Evolutionary conservation across 2,888 invertebrate species (phyloP).

Genomic region (Tenthredo mesomela): DNA sequence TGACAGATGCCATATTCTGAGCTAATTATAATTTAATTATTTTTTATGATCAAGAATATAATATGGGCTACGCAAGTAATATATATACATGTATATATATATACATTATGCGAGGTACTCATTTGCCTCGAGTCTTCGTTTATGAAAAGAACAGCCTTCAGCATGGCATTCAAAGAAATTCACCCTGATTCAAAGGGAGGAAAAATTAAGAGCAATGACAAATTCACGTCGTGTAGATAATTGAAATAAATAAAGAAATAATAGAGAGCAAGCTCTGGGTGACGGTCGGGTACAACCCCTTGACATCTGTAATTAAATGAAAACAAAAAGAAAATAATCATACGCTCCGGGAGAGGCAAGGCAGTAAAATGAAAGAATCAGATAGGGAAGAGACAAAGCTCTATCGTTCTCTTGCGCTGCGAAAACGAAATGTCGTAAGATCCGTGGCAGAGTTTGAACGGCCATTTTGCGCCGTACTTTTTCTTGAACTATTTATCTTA

Average conservation of each 20-base stretch:
- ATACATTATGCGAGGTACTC: conserved; percentile 42
- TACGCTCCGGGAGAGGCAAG: conserved; percentile 73
- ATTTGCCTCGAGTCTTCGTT: conserved; percentile 46
- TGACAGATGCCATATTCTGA: background rate
- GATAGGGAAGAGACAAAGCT: conserved; percentile 75
- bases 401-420: conserved; percentile 61
- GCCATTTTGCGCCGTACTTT: conserved; percentile 12
- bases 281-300: conserved; percentile 71
- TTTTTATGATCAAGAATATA: conserved; percentile 39
- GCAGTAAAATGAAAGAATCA: conserved; percentile 75
- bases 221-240: conserved; percentile 76
- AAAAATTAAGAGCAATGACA: conserved; percentile 67
- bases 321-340: conserved; percentile 78
- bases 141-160: conserved; percentile 50
- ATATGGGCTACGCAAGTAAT: conserved; percentile 20
- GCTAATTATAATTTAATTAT: conserved; percentile 31
- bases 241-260: conserved; percentile 78
- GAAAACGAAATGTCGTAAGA: conserved; percentile 42
- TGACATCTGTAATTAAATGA: conserved; percentile 78
- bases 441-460: conserved; percentile 17
- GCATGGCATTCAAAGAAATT: conserved; percentile 49
- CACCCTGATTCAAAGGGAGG: conserved; percentile 49
- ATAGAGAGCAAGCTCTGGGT: conserved; percentile 50
- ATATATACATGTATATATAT: background rate
- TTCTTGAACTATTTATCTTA: background rate